A percentile compares a stretch with the other conserved stretches of the same genome.
Evolutionary conservation across 2,888 invertebrate genomes (phyloP).

Genomic region (Drymonia ruficornis): DNA sequence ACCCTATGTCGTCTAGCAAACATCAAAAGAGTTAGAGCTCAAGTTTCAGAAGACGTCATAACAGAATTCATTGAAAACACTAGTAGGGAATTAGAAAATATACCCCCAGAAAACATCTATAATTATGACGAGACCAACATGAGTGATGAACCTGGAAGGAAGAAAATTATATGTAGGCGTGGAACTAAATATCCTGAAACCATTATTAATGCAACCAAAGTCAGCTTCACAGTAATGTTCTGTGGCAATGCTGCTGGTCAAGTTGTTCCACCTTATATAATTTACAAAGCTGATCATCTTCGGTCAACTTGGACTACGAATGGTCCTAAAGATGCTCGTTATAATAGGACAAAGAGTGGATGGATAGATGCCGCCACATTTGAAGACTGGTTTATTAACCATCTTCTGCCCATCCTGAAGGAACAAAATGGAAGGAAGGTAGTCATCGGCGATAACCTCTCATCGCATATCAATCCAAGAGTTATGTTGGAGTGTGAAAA

Average conservation of each 20-base stretch:
- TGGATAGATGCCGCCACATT: constrained; percentile 56
- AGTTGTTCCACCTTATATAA: constrained; percentile 57
- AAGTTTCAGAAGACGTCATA: background rate
- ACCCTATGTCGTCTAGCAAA: background rate
- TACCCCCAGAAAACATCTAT: constrained; percentile 10
- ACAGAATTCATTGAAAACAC: constrained; percentile 11
- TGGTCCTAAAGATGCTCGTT: constrained; percentile 52
- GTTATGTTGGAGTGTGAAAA: constrained; percentile 19
- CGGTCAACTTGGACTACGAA: constrained; percentile 57
- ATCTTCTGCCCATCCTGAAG: constrained; percentile 33
- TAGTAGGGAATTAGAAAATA: background rate
- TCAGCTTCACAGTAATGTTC: constrained; percentile 55
- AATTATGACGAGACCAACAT: constrained; percentile 17
- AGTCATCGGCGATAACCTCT: constrained; percentile 55
- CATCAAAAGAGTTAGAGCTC: background rate
- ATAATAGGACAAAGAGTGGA: constrained; percentile 51
- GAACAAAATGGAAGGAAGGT: constrained; percentile 45
- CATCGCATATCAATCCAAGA: constrained; percentile 21
- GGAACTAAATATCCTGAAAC: constrained; percentile 37
- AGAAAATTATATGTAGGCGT: background rate
- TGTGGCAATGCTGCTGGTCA: constrained; percentile 53
- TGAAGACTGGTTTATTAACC: constrained; percentile 48
- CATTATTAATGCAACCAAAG: constrained; percentile 51
- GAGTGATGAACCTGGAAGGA: constrained; percentile 10
- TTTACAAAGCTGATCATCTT: constrained; percentile 60